Evolutionary conservation across 2,797 vertebrate species (phyloP).

Genomic region (Cuniculus paca): DNA sequence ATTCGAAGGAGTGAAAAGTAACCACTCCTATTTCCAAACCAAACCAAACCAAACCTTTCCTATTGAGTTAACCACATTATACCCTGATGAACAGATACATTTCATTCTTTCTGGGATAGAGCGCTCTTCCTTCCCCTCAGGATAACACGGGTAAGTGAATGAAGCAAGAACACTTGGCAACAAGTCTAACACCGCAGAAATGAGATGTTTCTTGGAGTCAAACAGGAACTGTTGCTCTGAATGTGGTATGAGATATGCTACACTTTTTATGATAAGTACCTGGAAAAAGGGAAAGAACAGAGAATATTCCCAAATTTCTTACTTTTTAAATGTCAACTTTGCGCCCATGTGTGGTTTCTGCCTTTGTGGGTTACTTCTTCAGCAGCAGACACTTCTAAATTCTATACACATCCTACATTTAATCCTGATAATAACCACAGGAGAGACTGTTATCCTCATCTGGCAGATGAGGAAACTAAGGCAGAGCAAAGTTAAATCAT

Average conservation of each 20-base stretch:
- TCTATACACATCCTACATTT: background rate
- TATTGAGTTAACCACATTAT: constrained; percentile 46
- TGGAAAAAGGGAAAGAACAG: background rate
- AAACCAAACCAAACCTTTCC: background rate
- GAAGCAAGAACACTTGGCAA: constrained; percentile 46
- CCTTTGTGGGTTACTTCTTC: background rate
- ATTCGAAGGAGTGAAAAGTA: constrained; percentile 38
- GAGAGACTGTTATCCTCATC: background rate
- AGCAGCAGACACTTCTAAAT: background rate
- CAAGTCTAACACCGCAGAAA: constrained; percentile 13
- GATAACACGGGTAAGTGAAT: constrained; percentile 39
- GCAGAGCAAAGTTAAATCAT: constrained; percentile 24
- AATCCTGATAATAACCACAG: constrained; percentile 50
- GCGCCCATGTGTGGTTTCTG: background rate
- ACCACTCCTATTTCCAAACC: background rate
- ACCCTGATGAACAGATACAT: constrained; percentile 52
- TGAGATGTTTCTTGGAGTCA: background rate
- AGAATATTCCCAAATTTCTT: background rate
- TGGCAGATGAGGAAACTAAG: constrained; percentile 56
- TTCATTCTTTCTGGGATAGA: constrained; percentile 25
- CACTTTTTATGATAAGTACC: background rate
- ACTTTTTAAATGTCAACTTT: background rate
- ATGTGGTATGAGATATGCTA: background rate
- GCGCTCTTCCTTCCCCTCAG: background rate
- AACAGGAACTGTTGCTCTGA: constrained; percentile 33